phyloP scores from a whole-genome alignment of 2,797 vertebrate species.

The Leuciscus waleckii region DNA sequence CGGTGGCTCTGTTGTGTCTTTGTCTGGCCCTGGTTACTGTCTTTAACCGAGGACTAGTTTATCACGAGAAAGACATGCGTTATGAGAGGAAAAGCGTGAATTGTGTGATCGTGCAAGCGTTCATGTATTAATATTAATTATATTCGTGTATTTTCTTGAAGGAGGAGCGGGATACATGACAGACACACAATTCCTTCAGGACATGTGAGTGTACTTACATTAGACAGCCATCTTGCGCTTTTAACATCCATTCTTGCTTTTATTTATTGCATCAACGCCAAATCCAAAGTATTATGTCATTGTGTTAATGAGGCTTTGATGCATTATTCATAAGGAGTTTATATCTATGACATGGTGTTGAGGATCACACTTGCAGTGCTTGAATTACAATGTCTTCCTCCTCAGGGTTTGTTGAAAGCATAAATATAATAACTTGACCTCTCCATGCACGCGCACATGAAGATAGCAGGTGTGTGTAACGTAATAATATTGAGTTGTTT shows the following conservation, averaged over 20 bases:
- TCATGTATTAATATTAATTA: neutral
- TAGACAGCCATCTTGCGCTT: slow-evolving; percentile 6
- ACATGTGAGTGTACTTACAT: slow-evolving; percentile 16
- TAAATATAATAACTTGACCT: slow-evolving; percentile 9
- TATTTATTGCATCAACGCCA: slow-evolving; percentile 39
- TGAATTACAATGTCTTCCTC: neutral
- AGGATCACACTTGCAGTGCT: neutral
- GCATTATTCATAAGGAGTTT: slow-evolving; percentile 20
- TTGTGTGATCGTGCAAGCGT: neutral
- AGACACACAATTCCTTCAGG: slow-evolving; percentile 6
- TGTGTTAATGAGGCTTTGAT: slow-evolving; percentile 12
- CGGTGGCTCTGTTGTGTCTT: slow-evolving; percentile 5
- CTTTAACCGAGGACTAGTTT: slow-evolving; percentile 6
- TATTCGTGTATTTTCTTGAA: neutral
- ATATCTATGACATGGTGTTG: neutral
- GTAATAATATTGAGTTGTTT: neutral
- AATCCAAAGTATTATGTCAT: neutral
- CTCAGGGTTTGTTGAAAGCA: neutral
- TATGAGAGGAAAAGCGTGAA: neutral
- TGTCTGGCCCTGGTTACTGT: slow-evolving; percentile 10
- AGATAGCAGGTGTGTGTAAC: neutral
- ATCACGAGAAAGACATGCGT: neutral
- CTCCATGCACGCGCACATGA: neutral
- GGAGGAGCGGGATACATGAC: slow-evolving; percentile 14
- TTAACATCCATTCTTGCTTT: neutral